Conservation (phyloP, 92 coral and sea anemone genomes). For the Porites divaricata region DNA sequence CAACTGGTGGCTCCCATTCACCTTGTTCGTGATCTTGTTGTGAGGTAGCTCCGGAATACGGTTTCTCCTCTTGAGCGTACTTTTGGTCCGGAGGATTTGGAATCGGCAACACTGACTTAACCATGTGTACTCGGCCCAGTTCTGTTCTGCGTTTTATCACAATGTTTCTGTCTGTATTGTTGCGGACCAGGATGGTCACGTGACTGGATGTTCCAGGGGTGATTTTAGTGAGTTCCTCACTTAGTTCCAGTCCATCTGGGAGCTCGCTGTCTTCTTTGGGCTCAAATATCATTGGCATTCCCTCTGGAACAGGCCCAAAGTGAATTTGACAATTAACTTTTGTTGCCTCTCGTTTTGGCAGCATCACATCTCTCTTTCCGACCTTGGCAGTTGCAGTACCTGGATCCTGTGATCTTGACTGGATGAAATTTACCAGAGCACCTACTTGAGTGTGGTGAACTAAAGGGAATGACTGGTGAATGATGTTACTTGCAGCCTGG, state of each 20-base stretch:
- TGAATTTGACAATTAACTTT: slow-evolving; percentile 21
- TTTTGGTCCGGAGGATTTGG: slow-evolving; percentile 2
- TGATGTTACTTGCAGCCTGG: background rate
- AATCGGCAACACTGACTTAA: slow-evolving; percentile 35
- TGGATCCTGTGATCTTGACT: slow-evolving; percentile 15
- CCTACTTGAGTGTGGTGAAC: background rate
- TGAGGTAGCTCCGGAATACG: background rate
- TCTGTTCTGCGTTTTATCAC: slow-evolving; percentile 33
- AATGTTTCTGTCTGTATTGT: slow-evolving; percentile 26
- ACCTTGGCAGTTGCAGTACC: slow-evolving; percentile 15
- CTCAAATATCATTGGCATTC: slow-evolving; percentile 23
- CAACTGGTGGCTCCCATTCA: slow-evolving; percentile 37
- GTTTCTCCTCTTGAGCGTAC: background rate
- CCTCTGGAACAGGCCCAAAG: slow-evolving; percentile 23
- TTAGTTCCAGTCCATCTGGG: slow-evolving; percentile 27
- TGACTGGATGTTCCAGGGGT: slow-evolving; percentile 37
- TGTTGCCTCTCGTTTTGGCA: slow-evolving; percentile 17
- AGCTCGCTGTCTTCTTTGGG: slow-evolving; percentile 25
- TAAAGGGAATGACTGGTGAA: slow-evolving; percentile 19
- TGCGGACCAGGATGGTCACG: slow-evolving; percentile 24
- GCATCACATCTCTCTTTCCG: slow-evolving; percentile 19
- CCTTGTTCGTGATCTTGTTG: slow-evolving; percentile 19
- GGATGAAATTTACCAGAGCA: slow-evolving; percentile 11
- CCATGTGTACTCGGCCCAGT: slow-evolving; percentile 43
- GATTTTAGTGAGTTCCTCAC: slow-evolving; percentile 29